Conservation (phyloP, 2,888 invertebrate species). For the Lycia hirtaria region DNA sequence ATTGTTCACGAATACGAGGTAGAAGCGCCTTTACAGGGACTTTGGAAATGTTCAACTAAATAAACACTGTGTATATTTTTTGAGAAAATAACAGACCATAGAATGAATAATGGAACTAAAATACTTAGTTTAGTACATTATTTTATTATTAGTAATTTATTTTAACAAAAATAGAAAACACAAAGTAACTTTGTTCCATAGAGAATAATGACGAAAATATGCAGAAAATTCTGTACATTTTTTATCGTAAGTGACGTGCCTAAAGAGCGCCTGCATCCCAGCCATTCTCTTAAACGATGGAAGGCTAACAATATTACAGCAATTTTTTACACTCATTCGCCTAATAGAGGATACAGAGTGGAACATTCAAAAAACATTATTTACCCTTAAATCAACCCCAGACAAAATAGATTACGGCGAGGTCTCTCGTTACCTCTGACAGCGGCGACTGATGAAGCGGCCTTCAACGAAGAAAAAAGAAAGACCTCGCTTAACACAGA, state of each 20-base stretch:
- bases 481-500: not conserved
- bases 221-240: not conserved
- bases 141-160: not conserved
- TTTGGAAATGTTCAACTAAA: too few species aligned
- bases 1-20: not conserved
- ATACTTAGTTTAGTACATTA: too few species aligned
- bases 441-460: constrained; percentile 34
- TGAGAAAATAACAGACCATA: not conserved
- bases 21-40: not conserved
- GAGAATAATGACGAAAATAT: too few species aligned
- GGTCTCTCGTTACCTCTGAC: constrained; percentile 36
- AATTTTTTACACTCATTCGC: constrained; percentile 26
- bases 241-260: not conserved
- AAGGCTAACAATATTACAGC: constrained; percentile 27
- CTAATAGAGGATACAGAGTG: constrained; percentile 47
- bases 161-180: too few species aligned
- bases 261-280: constrained; percentile 13
- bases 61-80: too few species aligned
- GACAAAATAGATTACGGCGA: constrained; percentile 55
- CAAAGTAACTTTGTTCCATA: too few species aligned
- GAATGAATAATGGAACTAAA: not conserved
- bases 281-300: constrained; percentile 23
- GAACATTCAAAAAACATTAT: constrained; percentile 50
- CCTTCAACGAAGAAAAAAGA: constrained; percentile 3
- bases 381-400: constrained; percentile 47